Base-by-base conservation (phyloP, 1,140 invertebrate genomes). In the Drosophila setifemur region DNA sequence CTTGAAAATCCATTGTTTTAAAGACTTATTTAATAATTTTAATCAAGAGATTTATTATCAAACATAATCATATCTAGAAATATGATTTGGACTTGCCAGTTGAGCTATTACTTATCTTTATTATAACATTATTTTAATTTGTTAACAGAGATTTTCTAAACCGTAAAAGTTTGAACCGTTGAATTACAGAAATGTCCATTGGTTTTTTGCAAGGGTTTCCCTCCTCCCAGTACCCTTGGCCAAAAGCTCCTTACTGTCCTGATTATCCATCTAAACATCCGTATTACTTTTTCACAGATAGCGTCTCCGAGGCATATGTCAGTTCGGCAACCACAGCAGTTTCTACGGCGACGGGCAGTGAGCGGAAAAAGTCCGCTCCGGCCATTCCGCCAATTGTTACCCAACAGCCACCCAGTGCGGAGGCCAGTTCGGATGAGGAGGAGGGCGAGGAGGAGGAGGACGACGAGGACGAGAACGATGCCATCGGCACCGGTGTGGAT, bases 371-470 rank as follows among this genome's bases (percentile, higher is more conserved):
- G 28, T 83, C 88, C 1, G 76, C 83, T 1, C 77, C 77, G 3
- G 71, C 75, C 26, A 68, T 83, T 25, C 85, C 89, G 37, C 89
- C 89, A 0, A 79, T 89, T 57, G 77, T 90, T 2, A 90, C 86
- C 25, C 86, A 90, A 23, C 77, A 89, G 39, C 89, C 83, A 14
- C 88, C 89, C 1, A 90, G 86, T 19, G 50, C 82, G 67, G 69
- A 89, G 55, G 87, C 19, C 16, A 90, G 72, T 6, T 88, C 88
- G 12, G 91, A 91, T 7, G 90, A 90, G 42, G 88, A 91, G 9
- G 86, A 82, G 2, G 88, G 60, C 23, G 79, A 85, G 1, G 79
- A 86, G 2, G 81, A 85, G 3, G 87, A 89, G 2, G 88, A 86
- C 9, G 91, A 91, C 5, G 90, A 89, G 31, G 86, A 91, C 9